Percentiles rank a stretch among this genome's conserved stretches.
phyloP scores from a whole-genome alignment of 53 echinoderm and acorn worm species.

The Zoroaster sp. region DNA sequence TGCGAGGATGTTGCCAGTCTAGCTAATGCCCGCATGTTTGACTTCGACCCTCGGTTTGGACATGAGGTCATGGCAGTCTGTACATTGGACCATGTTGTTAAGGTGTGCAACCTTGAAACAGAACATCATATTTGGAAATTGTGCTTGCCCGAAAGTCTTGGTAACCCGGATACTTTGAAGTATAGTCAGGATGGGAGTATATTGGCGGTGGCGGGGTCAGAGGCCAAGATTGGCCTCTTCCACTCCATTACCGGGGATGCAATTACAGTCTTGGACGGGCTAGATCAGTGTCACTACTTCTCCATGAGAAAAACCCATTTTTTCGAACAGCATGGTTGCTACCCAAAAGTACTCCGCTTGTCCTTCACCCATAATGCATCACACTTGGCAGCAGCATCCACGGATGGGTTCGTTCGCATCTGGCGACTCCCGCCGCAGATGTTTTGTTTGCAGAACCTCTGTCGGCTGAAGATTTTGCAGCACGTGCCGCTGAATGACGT shows the following conservation, averaged over 20 bases:
- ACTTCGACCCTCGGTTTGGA: constrained; percentile 86
- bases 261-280: constrained; percentile 69
- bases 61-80: constrained; percentile 83
- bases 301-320: constrained; percentile 77
- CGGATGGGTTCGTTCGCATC: constrained; percentile 84
- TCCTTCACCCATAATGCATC: constrained; percentile 87
- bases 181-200: constrained; percentile 84
- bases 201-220: constrained; percentile 78
- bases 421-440: constrained; percentile 83
- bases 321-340: constrained; percentile 13
- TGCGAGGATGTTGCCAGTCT: constrained; percentile 60
- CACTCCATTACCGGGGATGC: constrained; percentile 60
- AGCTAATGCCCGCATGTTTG: constrained; percentile 73
- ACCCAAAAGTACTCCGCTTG: constrained; percentile 65
- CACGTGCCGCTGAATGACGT: constrained; percentile 82
- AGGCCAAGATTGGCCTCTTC: constrained; percentile 75
- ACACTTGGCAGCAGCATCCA: constrained; percentile 85
- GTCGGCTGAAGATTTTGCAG: constrained; percentile 78
- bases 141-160: constrained; percentile 58
- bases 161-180: constrained; percentile 69
- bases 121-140: constrained; percentile 37
- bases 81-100: constrained; percentile 58
- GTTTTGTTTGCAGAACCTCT: constrained; percentile 72
- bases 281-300: constrained; percentile 77
- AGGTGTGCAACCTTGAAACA: constrained; percentile 69